A percentile compares a stretch with the other conserved stretches of the same genome.
These are phyloP conservation scores for Sturmia bella DNA, from an alignment of 2,888 invertebrate species.

Conservation along the genomic window DNA sequence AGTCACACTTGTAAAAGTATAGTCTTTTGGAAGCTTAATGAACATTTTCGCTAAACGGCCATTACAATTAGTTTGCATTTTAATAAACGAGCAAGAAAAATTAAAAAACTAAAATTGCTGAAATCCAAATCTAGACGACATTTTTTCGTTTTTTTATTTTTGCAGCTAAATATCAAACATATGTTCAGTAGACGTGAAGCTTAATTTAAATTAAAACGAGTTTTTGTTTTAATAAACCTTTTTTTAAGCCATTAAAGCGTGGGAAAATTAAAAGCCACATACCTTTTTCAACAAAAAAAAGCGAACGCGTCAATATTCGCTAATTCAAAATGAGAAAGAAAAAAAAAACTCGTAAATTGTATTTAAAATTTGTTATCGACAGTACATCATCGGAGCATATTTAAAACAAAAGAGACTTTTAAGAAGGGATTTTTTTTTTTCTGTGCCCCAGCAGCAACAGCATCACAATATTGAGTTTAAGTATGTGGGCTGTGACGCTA, in stretches of 20 bases:
- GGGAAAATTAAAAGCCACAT: conserved; percentile 53
- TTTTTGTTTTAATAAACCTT: conserved; percentile 16
- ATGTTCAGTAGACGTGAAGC: conserved; percentile 54
- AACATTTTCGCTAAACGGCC: conserved; percentile 14
- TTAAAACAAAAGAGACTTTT: conserved; percentile 36
- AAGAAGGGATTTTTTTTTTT: neutral
- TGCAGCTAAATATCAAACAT: conserved; percentile 50
- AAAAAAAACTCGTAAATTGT: conserved; percentile 63
- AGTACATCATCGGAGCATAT: conserved; percentile 58
- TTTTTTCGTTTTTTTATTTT: neutral
- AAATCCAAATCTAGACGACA: neutral
- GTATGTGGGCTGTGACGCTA: conserved; percentile 77
- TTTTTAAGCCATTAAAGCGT: conserved; percentile 55
- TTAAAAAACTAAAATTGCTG: neutral
- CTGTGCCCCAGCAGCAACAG: neutral
- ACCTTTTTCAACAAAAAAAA: conserved; percentile 8
- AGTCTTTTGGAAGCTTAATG: conserved; percentile 3
- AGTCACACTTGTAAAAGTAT: conserved; percentile 26
- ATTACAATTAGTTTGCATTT: conserved; percentile 48
- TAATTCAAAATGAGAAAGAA: conserved; percentile 36
- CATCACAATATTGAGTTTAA: conserved; percentile 61
- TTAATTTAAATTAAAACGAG: conserved; percentile 58
- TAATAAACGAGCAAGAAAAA: conserved; percentile 15
- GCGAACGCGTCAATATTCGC: conserved; percentile 61
- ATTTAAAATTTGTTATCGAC: conserved; percentile 68